Base-by-base conservation (phyloP, 53 echinoderm and acorn worm genomes). In the Mesocentrotus franciscanus region DNA sequence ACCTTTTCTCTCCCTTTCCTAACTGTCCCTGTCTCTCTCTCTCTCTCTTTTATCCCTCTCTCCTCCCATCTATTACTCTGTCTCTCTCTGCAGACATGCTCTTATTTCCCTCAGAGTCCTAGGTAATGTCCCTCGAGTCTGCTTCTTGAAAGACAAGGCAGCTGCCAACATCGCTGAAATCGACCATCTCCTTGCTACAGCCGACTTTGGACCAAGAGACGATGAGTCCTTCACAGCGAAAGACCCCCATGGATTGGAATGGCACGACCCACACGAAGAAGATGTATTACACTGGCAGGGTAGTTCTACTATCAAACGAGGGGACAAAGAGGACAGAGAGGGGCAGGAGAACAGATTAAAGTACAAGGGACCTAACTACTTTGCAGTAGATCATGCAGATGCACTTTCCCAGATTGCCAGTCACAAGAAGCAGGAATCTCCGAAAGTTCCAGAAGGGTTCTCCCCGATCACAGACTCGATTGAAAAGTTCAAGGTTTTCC, bases 131-230 rank as follows among this genome's bases (percentile, higher is more conserved):
- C 99, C 99, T 22, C 92, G 96, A 10, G 94, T 99, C 18, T 85
- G 96, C 24, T 99, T 99, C 95, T 35, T 98, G 27, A 96, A 96
- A 68, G 99, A 99, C 92, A 99, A 96, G 91, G 96, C 91, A 49
- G 97, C 97, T 34, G 98, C 98, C 42, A 97, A 90, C 85, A 95
- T 94, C 15, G 96, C 99, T 32, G 98, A 98, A 87, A 95, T 99
- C 13, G 97, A 98, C 17, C 61, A 92, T 84, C 96, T 99, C 26
- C 95, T 99, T 17, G 92, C 96, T 42, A 78, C 93, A 15, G 98
- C 97, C 4, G 98, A 99, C 75, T 66, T 97, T 71, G 96, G 97
- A 22, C 96, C 98, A 56, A 90, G 81, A 5, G 96, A 98, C 22
- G 95, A 96, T 0, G 95, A 95, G 42, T 24, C 64, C 17, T 6